phyloP scores from a whole-genome alignment of 2,113 vertebrate genomes.

The Ramphastos sulfuratus region DNA sequence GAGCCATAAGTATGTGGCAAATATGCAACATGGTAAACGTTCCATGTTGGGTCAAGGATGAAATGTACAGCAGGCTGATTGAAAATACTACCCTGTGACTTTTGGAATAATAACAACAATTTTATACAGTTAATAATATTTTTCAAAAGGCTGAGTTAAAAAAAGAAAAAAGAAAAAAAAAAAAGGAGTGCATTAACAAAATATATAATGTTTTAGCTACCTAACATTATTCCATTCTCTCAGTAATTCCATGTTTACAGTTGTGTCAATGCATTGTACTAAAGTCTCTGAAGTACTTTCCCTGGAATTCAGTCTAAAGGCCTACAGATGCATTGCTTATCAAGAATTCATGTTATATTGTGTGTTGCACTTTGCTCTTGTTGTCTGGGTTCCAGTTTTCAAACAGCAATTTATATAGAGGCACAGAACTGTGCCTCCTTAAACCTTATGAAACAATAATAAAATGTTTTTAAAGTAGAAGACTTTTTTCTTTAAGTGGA shows the following conservation, averaged over 20 bases:
- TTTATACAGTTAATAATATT: background rate
- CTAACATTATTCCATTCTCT: background rate
- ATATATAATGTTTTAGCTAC: background rate
- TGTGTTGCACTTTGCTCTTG: constrained; percentile 32
- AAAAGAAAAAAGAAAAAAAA: too few species aligned
- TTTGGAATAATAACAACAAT: background rate
- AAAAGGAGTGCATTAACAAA: background rate
- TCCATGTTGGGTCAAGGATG: background rate
- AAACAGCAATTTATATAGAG: constrained; percentile 55
- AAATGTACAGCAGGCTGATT: background rate
- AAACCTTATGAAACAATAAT: constrained; percentile 51
- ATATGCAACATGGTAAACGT: fast-evolving
- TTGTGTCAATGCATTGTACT: background rate
- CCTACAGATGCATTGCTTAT: constrained; percentile 43
- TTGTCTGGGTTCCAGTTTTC: constrained; percentile 54
- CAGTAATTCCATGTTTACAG: background rate
- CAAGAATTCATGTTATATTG: constrained; percentile 57
- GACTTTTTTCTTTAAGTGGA: constrained; percentile 53
- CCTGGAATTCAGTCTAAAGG: constrained; percentile 27
- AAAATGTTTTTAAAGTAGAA: background rate
- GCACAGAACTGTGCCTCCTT: constrained; percentile 39
- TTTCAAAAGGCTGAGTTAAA: background rate
- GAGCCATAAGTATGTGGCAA: background rate
- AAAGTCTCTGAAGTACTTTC: background rate
- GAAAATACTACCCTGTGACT: background rate